These are phyloP conservation scores for Baronia brevicornis DNA, from an alignment of 2,888 invertebrate genomes.

Conservation along the genomic window DNA sequence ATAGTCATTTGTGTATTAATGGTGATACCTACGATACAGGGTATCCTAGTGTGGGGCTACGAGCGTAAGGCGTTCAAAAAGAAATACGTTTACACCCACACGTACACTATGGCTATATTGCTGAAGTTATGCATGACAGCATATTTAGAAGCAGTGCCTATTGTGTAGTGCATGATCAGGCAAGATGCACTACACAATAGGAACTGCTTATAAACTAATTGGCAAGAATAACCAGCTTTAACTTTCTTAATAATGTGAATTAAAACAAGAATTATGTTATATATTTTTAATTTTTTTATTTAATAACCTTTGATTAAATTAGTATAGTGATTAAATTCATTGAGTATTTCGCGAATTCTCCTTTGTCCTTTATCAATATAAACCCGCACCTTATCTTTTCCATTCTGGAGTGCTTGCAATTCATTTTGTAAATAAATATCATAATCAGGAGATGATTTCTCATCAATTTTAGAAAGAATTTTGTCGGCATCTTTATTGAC, in stretches of 20 bases:
- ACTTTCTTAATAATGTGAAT: conserved; percentile 23
- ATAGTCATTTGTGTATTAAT: too few species aligned
- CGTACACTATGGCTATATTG: conserved; percentile 32
- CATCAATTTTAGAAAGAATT: conserved; percentile 9
- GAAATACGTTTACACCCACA: too few species aligned
- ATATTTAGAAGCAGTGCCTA: too few species aligned
- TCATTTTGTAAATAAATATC: conserved; percentile 50
- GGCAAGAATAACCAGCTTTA: too few species aligned
- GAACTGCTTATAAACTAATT: too few species aligned
- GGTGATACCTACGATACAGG: too few species aligned
- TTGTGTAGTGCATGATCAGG: too few species aligned
- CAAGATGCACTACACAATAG: too few species aligned
- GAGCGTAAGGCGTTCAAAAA: too few species aligned
- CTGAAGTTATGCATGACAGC: conserved; percentile 29
- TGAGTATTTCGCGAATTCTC: conserved; percentile 30
- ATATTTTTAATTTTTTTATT: conserved; percentile 13
- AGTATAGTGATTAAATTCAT: too few species aligned
- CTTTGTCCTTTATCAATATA: conserved; percentile 46
- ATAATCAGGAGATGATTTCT: conserved; percentile 33
- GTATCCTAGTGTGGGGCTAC: too few species aligned
- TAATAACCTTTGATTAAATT: too few species aligned
- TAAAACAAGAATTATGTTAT: conserved; percentile 15
- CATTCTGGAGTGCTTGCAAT: conserved; percentile 36
- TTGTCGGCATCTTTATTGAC: conserved; percentile 9
- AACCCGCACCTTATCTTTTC: conserved; percentile 47